Conservation (phyloP, 2,113 vertebrate genomes). For the Candoia aspera region DNA sequence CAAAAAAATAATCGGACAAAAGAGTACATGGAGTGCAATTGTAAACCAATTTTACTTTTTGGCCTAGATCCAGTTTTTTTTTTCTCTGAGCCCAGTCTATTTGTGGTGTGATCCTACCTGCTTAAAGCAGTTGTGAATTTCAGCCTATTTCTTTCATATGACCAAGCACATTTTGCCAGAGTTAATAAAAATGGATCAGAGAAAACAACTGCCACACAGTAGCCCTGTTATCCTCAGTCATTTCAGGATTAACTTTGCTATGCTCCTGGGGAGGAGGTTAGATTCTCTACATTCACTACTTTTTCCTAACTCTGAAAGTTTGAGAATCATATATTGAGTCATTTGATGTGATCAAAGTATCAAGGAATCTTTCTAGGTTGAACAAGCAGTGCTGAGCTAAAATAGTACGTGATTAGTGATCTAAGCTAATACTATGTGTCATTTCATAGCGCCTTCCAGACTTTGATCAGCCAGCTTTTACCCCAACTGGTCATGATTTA, state of each 20-base stretch:
- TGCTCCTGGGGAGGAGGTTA: background rate
- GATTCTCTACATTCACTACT: background rate
- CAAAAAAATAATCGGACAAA: background rate
- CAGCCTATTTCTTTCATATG: rapidly evolving
- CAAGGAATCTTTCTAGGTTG: background rate
- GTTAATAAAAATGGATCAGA: conserved; percentile 28
- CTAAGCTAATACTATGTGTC: background rate
- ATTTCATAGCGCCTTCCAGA: background rate
- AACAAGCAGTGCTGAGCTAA: background rate
- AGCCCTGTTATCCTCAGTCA: background rate
- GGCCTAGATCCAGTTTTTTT: background rate
- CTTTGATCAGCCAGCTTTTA: background rate
- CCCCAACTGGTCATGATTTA: background rate
- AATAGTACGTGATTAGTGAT: background rate
- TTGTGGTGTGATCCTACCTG: background rate
- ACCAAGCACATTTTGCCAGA: background rate
- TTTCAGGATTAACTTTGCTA: conserved; percentile 30
- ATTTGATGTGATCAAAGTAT: background rate
- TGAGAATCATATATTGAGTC: background rate
- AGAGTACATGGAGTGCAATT: background rate
- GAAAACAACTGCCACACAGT: conserved; percentile 1
- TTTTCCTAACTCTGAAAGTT: background rate
- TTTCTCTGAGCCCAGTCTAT: background rate
- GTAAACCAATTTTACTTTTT: background rate
- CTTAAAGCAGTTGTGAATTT: background rate